Base-by-base conservation (phyloP, 37 sponge, comb jelly and placozoan genomes). In the Mnemiopsis leidyi region DNA sequence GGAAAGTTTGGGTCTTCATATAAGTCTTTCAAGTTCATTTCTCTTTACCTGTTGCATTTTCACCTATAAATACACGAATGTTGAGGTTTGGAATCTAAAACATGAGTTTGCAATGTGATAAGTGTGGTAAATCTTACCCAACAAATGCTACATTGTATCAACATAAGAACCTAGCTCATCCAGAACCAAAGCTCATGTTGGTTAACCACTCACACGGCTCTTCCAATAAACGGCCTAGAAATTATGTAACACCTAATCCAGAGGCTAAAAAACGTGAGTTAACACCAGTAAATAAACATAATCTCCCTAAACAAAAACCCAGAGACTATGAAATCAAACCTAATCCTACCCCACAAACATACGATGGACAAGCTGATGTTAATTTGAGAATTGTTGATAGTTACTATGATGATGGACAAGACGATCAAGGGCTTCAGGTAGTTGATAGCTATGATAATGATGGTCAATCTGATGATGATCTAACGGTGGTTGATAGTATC, bases 371-470 rank as follows among this genome's bases (percentile, higher is more conserved):
- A 20, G 34, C 1, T 77, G 79, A 77, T 18, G 35, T 34, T 28
- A 18, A 18, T 34, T 32, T 77, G 18, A 34, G 1, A 5, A 18
- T 77, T 16, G 32, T 77, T 77, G 79, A 77, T 18, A 77, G 79
- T 32, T 31, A 34, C 9, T 33, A 32, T 32, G 35, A 34, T 77
- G 35, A 13, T 13, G 35, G 1, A 48, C 79, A 77, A 20, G 34
- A 1, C 16, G 79, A 77, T 34, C 5, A 77, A 34, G 35, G 35
- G 20, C 33, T 77, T 5, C 2, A 1, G 9, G 35, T 77, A 2
- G 32, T 77, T 77, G 79, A 77, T 34, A 77, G 79, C 61, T 48
- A 48, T 48, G 61, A 48, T 48, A 13, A 77, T 77, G 79, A 77
- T 77, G 79, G 36, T 31, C 79, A 77, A 20, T 28, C 32, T 28